Conservation (phyloP, 64 coral and sea anemone species). For the Catalaphyllia jardinei region DNA sequence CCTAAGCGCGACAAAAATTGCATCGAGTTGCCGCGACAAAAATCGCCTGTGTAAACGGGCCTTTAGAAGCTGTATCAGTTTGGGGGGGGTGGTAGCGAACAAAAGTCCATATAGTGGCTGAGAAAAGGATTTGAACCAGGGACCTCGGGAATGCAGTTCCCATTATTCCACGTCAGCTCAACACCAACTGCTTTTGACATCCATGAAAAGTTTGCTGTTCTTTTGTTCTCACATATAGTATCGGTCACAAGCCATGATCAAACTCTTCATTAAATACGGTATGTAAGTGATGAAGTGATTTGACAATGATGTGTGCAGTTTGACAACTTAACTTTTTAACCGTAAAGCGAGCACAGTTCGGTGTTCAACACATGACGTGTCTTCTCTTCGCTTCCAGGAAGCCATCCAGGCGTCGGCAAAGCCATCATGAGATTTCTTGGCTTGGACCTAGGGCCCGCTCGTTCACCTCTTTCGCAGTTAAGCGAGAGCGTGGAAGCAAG, state of each 20-base stretch:
- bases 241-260: slow-evolving; percentile 45
- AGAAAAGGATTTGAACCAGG: no score
- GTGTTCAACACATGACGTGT: neutral
- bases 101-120: no score
- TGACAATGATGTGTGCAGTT: no score
- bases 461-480: slow-evolving; percentile 25
- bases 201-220: neutral
- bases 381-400: slow-evolving; percentile 8
- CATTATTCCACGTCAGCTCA: neutral
- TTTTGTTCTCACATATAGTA: slow-evolving; percentile 25
- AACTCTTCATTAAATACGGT: slow-evolving; percentile 46
- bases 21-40: no score
- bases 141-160: neutral
- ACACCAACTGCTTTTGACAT: neutral
- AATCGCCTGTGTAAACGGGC: no score
- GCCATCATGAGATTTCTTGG: slow-evolving; percentile 69
- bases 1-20: no score
- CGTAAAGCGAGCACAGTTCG: neutral
- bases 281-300: no score
- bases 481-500: neutral
- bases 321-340: no score
- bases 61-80: no score
- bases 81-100: no score
- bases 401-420: slow-evolving; percentile 37
- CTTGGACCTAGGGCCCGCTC: slow-evolving; percentile 50